A percentile compares a stretch with the other conserved stretches of the same genome.
Conservation (phyloP, 2,113 vertebrate species). For the Notarius quadriscutis region DNA sequence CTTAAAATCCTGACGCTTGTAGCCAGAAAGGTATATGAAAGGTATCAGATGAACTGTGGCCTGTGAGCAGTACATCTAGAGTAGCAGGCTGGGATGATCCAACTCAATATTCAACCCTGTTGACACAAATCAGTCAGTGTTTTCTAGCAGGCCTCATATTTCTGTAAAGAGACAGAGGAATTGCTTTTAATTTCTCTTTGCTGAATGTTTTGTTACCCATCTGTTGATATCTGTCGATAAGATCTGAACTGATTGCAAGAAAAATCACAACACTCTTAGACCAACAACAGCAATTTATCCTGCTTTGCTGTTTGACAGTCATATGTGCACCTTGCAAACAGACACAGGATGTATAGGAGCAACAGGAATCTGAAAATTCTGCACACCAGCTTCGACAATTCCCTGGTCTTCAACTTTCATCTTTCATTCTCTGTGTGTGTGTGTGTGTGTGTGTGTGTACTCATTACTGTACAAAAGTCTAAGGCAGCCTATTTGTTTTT, state of each 20-base stretch:
- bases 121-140: not conserved
- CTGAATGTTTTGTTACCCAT: not conserved
- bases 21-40: not conserved
- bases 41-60: not conserved
- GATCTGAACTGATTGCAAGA: not conserved
- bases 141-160: not conserved
- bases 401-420: not conserved
- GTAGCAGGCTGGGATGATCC: not conserved
- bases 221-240: not conserved
- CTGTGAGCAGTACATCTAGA: not conserved
- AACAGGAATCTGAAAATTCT: not conserved
- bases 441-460: no score
- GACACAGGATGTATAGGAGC: not conserved
- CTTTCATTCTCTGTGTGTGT: not conserved
- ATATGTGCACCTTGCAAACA: not conserved
- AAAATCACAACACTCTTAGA: not conserved
- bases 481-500: no score
- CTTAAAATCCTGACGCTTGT: not conserved
- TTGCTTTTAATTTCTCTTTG: not conserved
- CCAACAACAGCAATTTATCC: not conserved
- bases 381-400: not conserved
- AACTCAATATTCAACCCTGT: not conserved
- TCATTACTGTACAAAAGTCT: no score
- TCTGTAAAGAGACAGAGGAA: not conserved
- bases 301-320: not conserved